phyloP scores from a whole-genome alignment of 2,797 vertebrate genomes.

The Dallia pectoralis region DNA sequence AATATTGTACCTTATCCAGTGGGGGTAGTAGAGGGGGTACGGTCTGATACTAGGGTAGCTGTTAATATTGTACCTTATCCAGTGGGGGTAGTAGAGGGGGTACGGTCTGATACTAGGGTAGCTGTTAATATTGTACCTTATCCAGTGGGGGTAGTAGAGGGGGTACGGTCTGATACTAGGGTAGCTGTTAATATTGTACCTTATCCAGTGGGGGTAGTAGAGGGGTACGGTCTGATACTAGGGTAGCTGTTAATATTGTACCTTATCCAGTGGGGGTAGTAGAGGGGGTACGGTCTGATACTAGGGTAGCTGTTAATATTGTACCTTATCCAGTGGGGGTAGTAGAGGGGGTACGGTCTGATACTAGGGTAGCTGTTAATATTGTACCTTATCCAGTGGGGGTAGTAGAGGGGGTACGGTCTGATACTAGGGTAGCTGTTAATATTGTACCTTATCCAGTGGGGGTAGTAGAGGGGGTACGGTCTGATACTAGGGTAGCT shows the following conservation, averaged over 20 bases:
- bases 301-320: slow-evolving; percentile 81
- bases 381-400: slow-evolving; percentile 89
- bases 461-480: slow-evolving; percentile 89
- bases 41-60: slow-evolving; percentile 80
- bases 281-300: slow-evolving; percentile 82
- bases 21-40: slow-evolving; percentile 89
- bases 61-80: slow-evolving; percentile 91
- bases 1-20: slow-evolving; percentile 91
- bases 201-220: slow-evolving; percentile 92
- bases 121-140: slow-evolving; percentile 86
- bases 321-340: slow-evolving; percentile 92
- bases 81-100: slow-evolving; percentile 91
- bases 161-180: slow-evolving; percentile 80
- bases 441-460: slow-evolving; percentile 91
- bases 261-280: slow-evolving; percentile 94
- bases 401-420: slow-evolving; percentile 88
- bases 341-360: slow-evolving; percentile 85
- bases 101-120: slow-evolving; percentile 81
- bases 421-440: slow-evolving; percentile 82
- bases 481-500: slow-evolving; percentile 80
- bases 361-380: slow-evolving; percentile 83
- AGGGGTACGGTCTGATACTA: slow-evolving; percentile 81
- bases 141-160: slow-evolving; percentile 91
- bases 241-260: slow-evolving; percentile 83
- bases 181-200: slow-evolving; percentile 86